These are phyloP conservation scores for Pteronotus mesoamericanus DNA, from an alignment of 2,797 vertebrate species.

Conservation along the genomic window DNA sequence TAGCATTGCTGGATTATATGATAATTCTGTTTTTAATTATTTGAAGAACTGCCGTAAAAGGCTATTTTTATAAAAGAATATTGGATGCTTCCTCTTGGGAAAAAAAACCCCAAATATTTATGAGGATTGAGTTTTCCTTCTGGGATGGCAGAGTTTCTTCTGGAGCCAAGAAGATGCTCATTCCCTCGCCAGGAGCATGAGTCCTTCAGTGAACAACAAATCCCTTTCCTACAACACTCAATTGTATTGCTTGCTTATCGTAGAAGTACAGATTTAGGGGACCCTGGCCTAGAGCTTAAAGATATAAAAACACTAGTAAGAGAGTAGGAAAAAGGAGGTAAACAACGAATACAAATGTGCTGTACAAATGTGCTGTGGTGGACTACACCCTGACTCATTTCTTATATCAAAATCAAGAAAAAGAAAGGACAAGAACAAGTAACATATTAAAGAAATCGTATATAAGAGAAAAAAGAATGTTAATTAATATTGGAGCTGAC, in stretches of 20 bases:
- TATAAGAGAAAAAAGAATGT: neutral
- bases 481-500: neutral
- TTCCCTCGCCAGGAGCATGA: accelerated
- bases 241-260: neutral
- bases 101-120: neutral
- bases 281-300: neutral
- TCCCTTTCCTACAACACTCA: neutral
- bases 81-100: neutral
- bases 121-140: neutral
- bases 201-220: neutral
- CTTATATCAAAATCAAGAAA: neutral
- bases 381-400: neutral
- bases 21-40: neutral
- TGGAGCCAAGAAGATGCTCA: neutral
- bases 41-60: neutral
- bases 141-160: neutral
- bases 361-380: no score
- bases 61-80: neutral
- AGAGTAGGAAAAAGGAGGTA: neutral
- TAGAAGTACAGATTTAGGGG: neutral
- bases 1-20: neutral
- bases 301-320: neutral
- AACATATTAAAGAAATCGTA: neutral
- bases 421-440: neutral
- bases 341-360: neutral